Evolutionary conservation across 2,113 vertebrate genomes (phyloP), one percentile per base, ranked within the genome.

Genomic region (Neodon shergylaensis): DNA sequence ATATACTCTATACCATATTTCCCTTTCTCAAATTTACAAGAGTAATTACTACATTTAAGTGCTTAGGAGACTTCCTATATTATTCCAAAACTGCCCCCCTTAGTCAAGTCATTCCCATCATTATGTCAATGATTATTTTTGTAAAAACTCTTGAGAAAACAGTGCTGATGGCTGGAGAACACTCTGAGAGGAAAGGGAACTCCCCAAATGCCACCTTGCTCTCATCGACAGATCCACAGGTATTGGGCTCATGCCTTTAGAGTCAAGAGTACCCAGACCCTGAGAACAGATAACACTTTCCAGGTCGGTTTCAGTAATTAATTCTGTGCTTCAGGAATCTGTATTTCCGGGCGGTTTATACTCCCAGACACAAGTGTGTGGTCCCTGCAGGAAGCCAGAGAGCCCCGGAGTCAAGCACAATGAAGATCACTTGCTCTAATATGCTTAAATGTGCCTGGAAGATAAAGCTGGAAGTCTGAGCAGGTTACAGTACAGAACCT

Each of bases 361-460:
- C 65, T 92, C 73, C 79, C 95, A 66, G 93, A 7, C 86, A 77
- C 58, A 95, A 86, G 54, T 76, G 0, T 24, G 58, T 66, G 61
- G 42, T 52, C 88, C 82, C 10, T 0, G 7, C 4, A 79, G 93
- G 70, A 96, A 96, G 16, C 13, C 0, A 17, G 54, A 19, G 26
- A 90, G 90, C 63, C 58, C 86, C 82, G 47, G 31, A 3, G 91
- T 44, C 63, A 90, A 83, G 84, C 91, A 96, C 58, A 96, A 96
- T 21, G 3, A 95, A 97, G 98, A 95, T 82, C 79, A 77, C 54
- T 86, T 72, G 70, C 33, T 95, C 91, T 68, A 89, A 97, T 68
- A 0, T 5, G 52, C 26, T 78, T 88, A 90, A 96, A 95, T 5
- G 28, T 92, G 5, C 4, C 78, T 94, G 91, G 92, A 81, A 95